Conservation (phyloP, 2,113 vertebrate species). For the Xenopus borealis region DNA sequence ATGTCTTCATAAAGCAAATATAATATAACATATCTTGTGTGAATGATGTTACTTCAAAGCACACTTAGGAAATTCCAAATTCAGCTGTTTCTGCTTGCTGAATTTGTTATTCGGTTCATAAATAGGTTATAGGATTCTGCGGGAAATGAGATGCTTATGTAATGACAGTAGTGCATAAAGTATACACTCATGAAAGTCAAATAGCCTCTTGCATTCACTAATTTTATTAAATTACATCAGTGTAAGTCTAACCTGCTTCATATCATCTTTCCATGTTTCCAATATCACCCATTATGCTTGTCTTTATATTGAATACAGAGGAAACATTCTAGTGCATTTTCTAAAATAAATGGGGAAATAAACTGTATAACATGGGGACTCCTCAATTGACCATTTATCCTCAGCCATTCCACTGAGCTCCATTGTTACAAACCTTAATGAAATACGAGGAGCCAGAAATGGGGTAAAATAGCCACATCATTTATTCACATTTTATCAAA, state of each 20-base stretch:
- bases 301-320: not conserved
- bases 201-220: conserved; percentile 39
- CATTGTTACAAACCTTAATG: too few species aligned
- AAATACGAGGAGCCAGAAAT: too few species aligned
- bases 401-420: too few species aligned
- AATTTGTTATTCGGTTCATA: conserved; percentile 43
- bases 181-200: conserved; percentile 46
- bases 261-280: conserved; percentile 41
- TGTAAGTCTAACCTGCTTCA: conserved; percentile 33
- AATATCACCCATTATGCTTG: conserved; percentile 18
- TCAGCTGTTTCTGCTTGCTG: conserved; percentile 27
- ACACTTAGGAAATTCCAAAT: conserved; percentile 38
- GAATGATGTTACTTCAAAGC: conserved; percentile 22
- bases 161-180: conserved; percentile 39
- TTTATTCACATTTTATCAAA: too few species aligned
- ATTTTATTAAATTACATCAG: conserved; percentile 45
- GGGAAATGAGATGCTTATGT: conserved; percentile 35
- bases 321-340: not conserved
- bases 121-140: conserved; percentile 38
- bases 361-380: too few species aligned
- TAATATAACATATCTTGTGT: conserved; percentile 30
- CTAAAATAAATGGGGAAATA: too few species aligned
- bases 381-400: too few species aligned
- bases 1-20: conserved; percentile 28
- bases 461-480: too few species aligned